Evolutionary conservation across 2,113 vertebrate genomes (phyloP), one percentile per base, ranked within the genome.

Genomic region (Corythornis madagascariensis): DNA sequence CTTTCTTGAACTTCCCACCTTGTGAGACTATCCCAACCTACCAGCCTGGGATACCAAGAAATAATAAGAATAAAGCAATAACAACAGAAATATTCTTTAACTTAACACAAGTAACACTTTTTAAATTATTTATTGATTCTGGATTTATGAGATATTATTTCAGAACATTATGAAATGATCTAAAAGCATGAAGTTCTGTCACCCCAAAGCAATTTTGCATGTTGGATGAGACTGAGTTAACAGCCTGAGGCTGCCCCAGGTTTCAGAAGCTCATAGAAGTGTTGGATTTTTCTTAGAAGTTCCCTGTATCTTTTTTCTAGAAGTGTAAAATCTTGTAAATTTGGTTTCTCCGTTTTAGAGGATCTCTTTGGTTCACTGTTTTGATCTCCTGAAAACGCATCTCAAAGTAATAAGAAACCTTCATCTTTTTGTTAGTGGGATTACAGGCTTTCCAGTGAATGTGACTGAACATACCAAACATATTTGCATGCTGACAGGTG

Each of bases 401-500:
- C 93, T 85, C 55, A 55, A 10, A 55, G 72, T 65, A 78, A 81
- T 8, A 56, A 9, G 70, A 94, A 91, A 57, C 79, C 33, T 74
- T 82, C 10, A 19, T 75, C 79, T 76, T 65, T 70, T 33, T 72
- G 73, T 72, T 40, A 12, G 53, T 48, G 65, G 61, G 70, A 73
- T 93, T 40, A n/a, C 33, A 28, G 74, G 38, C 63, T 81, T 38
- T 57, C 53, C 35, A 10, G 5, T 50, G 67, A 53, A 24, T 89
- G 86, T 65, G 82, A 5, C 78, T 74, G 84, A 80, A 80, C 95
- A 96, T 95, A 85, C 95, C 96, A 60, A 56, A 35, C 93, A 89
- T 95, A 90, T 12, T 45, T 95, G 80, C 67, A 48, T 29, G 72
- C 84, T 94, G 75, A 74, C 74, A 90, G 92, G 86, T 65, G 74